Conservation (phyloP, 1,140 invertebrate species). For the Brachionus asplanchnoidis region DNA sequence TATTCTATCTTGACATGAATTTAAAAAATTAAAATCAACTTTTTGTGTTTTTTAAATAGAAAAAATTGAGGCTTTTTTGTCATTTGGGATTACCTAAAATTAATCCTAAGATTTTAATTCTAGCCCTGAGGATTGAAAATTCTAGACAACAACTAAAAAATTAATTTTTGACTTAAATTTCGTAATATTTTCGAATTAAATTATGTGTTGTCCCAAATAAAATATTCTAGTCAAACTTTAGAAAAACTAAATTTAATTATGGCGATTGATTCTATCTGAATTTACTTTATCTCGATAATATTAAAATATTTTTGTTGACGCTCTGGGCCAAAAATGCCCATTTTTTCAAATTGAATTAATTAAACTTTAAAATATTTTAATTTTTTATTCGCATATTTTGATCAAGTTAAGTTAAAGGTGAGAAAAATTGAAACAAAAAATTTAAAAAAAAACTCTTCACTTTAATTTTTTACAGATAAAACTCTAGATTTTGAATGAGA, state of each 20-base stretch:
- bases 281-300: not conserved
- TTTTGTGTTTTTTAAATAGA: not conserved
- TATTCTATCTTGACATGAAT: not conserved
- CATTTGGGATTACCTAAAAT: not conserved
- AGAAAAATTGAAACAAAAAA: not conserved
- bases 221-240: not conserved
- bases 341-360: not conserved
- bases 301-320: not conserved
- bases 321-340: not conserved
- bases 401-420: not conserved
- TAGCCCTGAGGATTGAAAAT: not conserved
- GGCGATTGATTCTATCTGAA: not conserved
- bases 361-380: not conserved
- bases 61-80: not conserved
- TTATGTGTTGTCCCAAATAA: not conserved
- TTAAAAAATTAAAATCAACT: not conserved
- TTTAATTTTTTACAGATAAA: not conserved
- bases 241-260: not conserved
- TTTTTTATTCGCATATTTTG: not conserved
- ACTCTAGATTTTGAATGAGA: not conserved
- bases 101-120: not conserved
- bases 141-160: not conserved
- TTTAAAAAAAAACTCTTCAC: not conserved
- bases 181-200: not conserved
- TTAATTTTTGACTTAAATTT: not conserved